Evolutionary conservation across 2,888 invertebrate species (phyloP), one percentile per base, ranked within the genome.

Genomic region (Cosmorhoe ocellata): DNA sequence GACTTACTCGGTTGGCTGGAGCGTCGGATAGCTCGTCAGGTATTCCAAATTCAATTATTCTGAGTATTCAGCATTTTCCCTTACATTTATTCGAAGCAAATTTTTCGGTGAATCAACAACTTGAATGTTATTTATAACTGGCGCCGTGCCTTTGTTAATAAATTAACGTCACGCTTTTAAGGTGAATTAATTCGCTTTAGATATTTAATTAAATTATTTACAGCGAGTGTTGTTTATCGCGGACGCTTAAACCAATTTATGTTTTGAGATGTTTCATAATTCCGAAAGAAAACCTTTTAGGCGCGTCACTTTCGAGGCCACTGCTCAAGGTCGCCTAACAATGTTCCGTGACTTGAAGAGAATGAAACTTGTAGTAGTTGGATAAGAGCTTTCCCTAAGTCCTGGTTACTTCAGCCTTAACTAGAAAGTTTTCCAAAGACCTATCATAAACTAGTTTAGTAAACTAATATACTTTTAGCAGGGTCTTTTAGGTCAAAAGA

Each of bases 21-120:
- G 33, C 46, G 43, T 34, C 11, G 39, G 47, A 30, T 56, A 53
- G 39, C 56, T 66, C 70, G 69, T 66, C 56, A 71, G 76, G 74
- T 76, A 78, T 80, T 66, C 67, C 67, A 66, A 71, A 81, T 81
- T 74, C 81, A 80, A 81, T 82, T 80, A 80, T 76, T 73, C 69
- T 63, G 58, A 58, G 59, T 52, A 61, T 63, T 54, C 47, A 56
- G 56, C 53, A 49, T 54, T 46, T 45, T 43, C 49, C 41, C 37
- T 42, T 38, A 55, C 40, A 56, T 56, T 59, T 58, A 51, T 41
- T 47, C 37, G 46, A 36, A 57, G 49, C 48, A 52, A 55, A 58
- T 60, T 63, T 63, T 65, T 63, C 58, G 58, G 58, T 56, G 59
- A 61, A 60, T 60, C 60, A 63, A 64, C 61, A 63, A 55, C 52